phyloP scores from a whole-genome alignment of 1,140 invertebrate genomes.

The Atta texana region DNA sequence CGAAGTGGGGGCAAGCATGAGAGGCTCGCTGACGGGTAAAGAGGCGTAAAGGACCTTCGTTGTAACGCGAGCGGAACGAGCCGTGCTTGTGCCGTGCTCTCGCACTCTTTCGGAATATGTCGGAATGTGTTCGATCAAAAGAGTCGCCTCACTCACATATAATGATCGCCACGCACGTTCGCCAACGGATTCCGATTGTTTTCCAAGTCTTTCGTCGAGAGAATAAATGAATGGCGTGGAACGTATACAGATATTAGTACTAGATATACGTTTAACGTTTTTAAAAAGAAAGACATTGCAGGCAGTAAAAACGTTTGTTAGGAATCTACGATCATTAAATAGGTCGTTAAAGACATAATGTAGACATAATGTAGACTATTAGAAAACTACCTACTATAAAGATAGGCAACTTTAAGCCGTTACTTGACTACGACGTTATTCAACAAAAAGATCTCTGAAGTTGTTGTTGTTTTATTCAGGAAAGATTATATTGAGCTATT shows the following conservation, averaged over 20 bases:
- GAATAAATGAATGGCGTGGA: neutral
- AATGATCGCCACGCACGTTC: neutral
- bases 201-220: neutral
- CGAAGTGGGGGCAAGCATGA: slow-evolving; percentile 49
- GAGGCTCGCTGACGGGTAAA: slow-evolving; percentile 71
- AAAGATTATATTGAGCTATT: neutral
- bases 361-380: neutral
- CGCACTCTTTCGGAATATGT: slow-evolving; percentile 46
- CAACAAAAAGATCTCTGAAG: neutral
- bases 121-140: slow-evolving; percentile 47
- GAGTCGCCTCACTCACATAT: neutral
- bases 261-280: neutral
- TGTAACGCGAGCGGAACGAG: slow-evolving; percentile 52
- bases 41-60: slow-evolving; percentile 68
- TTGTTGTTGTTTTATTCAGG: neutral
- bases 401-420: neutral
- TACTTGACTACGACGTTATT: neutral
- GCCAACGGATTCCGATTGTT: neutral
- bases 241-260: neutral
- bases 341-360: neutral
- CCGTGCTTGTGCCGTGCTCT: slow-evolving; percentile 16
- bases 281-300: neutral
- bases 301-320: slow-evolving; percentile 26
- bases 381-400: neutral
- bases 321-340: neutral